phyloP scores from a whole-genome alignment of 2,797 vertebrate species.

The Thripadectes ignobilis region DNA sequence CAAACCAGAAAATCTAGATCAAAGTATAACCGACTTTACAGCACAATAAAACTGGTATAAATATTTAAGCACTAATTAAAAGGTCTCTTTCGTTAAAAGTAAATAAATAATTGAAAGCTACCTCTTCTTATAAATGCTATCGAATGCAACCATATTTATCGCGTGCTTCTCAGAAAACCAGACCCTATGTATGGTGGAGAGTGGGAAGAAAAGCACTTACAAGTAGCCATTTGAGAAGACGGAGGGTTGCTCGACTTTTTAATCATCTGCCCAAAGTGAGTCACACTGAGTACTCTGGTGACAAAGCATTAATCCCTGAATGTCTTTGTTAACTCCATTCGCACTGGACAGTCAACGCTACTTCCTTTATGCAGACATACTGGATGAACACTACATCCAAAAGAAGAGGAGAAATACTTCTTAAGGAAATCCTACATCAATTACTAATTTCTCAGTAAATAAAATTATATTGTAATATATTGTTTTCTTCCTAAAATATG shows the following conservation, averaged over 20 bases:
- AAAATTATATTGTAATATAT: neutral
- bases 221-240: conserved; percentile 15
- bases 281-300: neutral
- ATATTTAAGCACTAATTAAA: conserved; percentile 70
- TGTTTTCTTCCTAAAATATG: neutral
- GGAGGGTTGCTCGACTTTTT: neutral
- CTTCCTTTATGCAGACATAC: neutral
- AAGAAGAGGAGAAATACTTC: neutral
- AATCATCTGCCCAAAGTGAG: neutral
- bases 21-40: conserved; percentile 47
- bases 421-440: neutral
- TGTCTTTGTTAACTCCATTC: neutral
- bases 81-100: conserved; percentile 38
- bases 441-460: neutral
- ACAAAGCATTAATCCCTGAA: neutral
- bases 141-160: neutral
- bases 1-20: conserved; percentile 63
- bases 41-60: conserved; percentile 64
- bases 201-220: neutral
- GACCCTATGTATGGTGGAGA: neutral
- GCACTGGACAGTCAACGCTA: neutral
- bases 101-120: conserved; percentile 68
- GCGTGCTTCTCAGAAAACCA: neutral
- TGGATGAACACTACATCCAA: neutral
- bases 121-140: conserved; percentile 27